Evolutionary conservation across 2,797 vertebrate genomes (phyloP).

Genomic region (Centroberyx gerrardi): DNA sequence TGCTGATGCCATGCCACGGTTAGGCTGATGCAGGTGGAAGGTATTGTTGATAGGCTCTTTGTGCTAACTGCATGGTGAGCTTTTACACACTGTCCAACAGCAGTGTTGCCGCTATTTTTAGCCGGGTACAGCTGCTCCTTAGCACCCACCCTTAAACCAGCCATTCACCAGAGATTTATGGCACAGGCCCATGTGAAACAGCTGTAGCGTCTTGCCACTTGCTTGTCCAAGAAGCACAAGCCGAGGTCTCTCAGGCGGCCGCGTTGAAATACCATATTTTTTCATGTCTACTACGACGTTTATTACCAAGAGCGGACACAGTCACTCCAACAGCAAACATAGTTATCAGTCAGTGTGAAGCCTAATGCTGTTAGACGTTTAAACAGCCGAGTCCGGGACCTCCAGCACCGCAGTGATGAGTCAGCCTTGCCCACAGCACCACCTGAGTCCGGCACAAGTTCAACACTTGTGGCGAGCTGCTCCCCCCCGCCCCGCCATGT

Average conservation of each 20-base stretch:
- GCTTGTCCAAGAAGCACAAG: constrained; percentile 51
- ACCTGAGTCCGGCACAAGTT: constrained; percentile 67
- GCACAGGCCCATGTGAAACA: constrained; percentile 73
- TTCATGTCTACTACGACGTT: constrained; percentile 31
- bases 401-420: constrained; percentile 69
- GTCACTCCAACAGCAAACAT: constrained; percentile 19
- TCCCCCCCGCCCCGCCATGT: constrained; percentile 52
- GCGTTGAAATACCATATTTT: constrained; percentile 20
- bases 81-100: constrained; percentile 70
- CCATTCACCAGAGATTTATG: constrained; percentile 79
- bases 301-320: constrained; percentile 49
- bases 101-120: constrained; percentile 81
- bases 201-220: constrained; percentile 74
- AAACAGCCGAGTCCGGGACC: constrained; percentile 57
- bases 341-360: constrained; percentile 60
- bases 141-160: constrained; percentile 77
- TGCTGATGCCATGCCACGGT: constrained; percentile 75
- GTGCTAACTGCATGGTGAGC: constrained; percentile 74
- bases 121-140: constrained; percentile 81
- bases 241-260: constrained; percentile 22
- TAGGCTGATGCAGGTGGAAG: constrained; percentile 73
- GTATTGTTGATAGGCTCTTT: constrained; percentile 71
- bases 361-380: constrained; percentile 41
- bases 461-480: constrained; percentile 65
- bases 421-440: constrained; percentile 69